phyloP scores from a whole-genome alignment of 2,888 invertebrate species.

The Platycheirus albimanus region DNA sequence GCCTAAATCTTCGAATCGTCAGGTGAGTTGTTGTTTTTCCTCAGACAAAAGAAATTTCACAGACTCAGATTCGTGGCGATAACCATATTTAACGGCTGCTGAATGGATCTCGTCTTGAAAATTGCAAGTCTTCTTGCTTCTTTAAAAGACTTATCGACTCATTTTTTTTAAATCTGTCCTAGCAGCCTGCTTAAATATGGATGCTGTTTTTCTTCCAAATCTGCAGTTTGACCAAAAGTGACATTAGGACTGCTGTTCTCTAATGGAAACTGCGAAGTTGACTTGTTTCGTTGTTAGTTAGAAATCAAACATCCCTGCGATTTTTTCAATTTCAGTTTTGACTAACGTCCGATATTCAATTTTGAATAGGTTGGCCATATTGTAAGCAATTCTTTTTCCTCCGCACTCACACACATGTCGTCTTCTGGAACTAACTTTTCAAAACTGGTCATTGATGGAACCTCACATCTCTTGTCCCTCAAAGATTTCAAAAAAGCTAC shows the following conservation, averaged over 20 bases:
- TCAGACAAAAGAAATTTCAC: slow-evolving; percentile 8
- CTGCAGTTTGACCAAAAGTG: not conserved
- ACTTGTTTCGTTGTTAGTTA: slow-evolving; percentile 4
- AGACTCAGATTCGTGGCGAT: slow-evolving; percentile 7
- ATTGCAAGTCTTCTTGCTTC: not conserved
- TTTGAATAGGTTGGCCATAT: slow-evolving; percentile 7
- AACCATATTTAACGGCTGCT: slow-evolving; percentile 19
- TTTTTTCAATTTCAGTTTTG: not conserved
- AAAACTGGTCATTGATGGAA: slow-evolving; percentile 11
- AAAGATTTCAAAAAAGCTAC: slow-evolving; percentile 3
- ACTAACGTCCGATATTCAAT: slow-evolving; percentile 5
- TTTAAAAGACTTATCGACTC: slow-evolving; percentile 2
- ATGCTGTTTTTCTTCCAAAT: not conserved
- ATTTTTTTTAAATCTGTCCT: not conserved
- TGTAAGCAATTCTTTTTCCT: not conserved
- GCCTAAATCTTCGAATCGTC: not conserved
- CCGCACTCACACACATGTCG: slow-evolving; percentile 1
- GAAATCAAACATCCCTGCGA: not conserved
- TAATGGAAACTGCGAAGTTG: slow-evolving; percentile 18
- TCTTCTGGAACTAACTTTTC: not conserved
- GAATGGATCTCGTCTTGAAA: slow-evolving; percentile 18
- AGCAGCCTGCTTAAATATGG: slow-evolving; percentile 1
- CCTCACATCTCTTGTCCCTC: slow-evolving; percentile 9
- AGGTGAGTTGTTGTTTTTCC: slow-evolving; percentile 6
- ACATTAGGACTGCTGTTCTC: not conserved